Base-by-base conservation (phyloP, 1,140 invertebrate species). In the Linepithema humile region DNA sequence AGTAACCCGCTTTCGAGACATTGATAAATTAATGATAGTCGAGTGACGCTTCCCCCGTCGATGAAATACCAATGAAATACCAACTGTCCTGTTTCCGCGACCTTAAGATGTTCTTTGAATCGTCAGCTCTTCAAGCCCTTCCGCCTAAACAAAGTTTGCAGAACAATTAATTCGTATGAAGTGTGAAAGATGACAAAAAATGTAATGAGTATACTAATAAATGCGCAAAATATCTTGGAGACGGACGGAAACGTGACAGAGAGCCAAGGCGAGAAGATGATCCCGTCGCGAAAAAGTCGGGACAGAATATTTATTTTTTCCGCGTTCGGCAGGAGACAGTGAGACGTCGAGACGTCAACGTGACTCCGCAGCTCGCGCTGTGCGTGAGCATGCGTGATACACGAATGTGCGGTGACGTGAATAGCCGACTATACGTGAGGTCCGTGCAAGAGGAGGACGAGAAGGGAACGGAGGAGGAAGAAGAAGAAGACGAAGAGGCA, bases 361-460 rank as follows among this genome's bases (percentile, higher is more conserved):
- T 90, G 89, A 90, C 89, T 90, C n/a, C 87, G 87, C 87, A 89
- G 85, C 84, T 88, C 84, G 77, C 75, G 85, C 75, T 77, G 72
- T 84, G 87, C 75, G 74, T 60, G 82, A 86, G 78, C 83, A 89
- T 86, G 82, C 88, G 73, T 85, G 82, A 74, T 86, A 86, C 87
- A 89, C 84, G 88, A 80, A 88, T 83, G 82, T 29, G 60, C 77
- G 75, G 40, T 88, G 89, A 90, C 86, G 88, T 90, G 88, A 90
- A 90, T 90, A 90, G 88, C 84, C 80, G 74, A 53, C 83, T 83
- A 69, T 87, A 86, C 83, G 89, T 90, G 89, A 84, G 89, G 89
- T 90, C 89, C 86, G 53, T 40, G 62, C 38, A 59, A 50, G 53
- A 83, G 72, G 43, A 55, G 17, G 59, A 85, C 23, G 48, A 69